Conservation (phyloP, 2,113 vertebrate species). For the Daphoenositta chrysoptera region DNA sequence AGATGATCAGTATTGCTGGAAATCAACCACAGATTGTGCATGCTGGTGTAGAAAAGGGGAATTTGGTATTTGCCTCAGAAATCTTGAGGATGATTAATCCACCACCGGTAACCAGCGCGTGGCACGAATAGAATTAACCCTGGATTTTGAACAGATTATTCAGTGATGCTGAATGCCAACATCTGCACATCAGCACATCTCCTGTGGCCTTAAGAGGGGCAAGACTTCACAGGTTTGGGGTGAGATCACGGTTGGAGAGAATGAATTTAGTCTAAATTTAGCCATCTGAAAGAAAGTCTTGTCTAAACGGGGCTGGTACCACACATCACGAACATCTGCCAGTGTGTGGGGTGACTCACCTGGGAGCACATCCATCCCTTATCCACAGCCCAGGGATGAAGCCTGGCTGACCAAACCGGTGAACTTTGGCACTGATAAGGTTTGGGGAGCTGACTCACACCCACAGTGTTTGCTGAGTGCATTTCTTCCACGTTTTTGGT, state of each 20-base stretch:
- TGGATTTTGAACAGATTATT: background rate
- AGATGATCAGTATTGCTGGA: background rate
- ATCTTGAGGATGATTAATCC: background rate
- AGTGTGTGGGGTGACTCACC: background rate
- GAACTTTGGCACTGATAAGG: background rate
- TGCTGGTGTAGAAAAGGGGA: background rate
- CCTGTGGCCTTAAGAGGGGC: background rate
- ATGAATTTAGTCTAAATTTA: conserved; percentile 41
- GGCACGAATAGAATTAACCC: background rate
- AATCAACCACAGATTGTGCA: background rate
- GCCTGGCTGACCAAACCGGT: background rate
- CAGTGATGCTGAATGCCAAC: background rate
- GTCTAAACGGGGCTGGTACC: background rate
- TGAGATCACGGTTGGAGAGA: conserved; percentile 11
- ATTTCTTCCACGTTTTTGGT: background rate
- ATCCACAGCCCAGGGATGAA: background rate
- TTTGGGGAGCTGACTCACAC: background rate
- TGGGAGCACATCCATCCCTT: background rate
- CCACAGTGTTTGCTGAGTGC: background rate
- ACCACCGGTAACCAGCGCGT: background rate
- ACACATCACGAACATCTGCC: background rate
- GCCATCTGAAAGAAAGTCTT: background rate
- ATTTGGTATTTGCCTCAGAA: background rate
- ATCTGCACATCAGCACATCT: background rate
- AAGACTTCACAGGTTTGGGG: conserved; percentile 31